Evolutionary conservation across 2,888 invertebrate genomes (phyloP), one percentile per base, ranked within the genome.

Genomic region (Gymnosoma rotundatum): DNA sequence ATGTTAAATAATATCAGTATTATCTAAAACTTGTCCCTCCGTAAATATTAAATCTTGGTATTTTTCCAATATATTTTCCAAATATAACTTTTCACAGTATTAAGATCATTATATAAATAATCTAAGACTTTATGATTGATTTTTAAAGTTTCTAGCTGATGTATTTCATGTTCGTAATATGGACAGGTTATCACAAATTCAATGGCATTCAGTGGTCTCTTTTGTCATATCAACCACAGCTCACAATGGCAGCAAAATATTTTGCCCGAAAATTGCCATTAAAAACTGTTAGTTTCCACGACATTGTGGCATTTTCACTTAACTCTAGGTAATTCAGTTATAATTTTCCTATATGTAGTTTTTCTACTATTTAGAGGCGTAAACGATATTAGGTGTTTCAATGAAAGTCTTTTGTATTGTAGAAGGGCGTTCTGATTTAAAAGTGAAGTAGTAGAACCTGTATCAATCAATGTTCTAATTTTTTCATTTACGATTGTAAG

Each of bases 361-460:
- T 60, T 76, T 18, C 64, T 75, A 10, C 58, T 60, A 63, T 76
- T 81, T 16, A 78, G 45, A 32, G 80, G 66, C 36, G 64, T 50
- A 64, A 80, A 76, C 6, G 45, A 56, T 18, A 74, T 63, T 20
- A 18, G 16, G 42, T 54, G 52, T 69, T 70, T 58, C 18, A 81
- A 20, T 58, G 45, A 12, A 52, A 60, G 21, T 8, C 78, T 32
- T 74, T 64, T 50, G 42, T 70, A 85, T n/a, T 75, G 48, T 54
- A 9, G 54, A n/a, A 85, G 63, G 63, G 66, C 76, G 48, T 60
- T 50, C 38, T 81, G 14, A 52, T 81, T 67, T 54, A 85, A 14
- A 21, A 81, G 42, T 20, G 75, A 72, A 20, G 83, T 83, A 16
- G 79, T 83, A 32, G 70, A 83, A 10, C 81, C 81, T n/a, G 84